These are phyloP conservation scores for Protonibea diacanthus DNA, from an alignment of 2,797 vertebrate genomes.

Conservation along the genomic window DNA sequence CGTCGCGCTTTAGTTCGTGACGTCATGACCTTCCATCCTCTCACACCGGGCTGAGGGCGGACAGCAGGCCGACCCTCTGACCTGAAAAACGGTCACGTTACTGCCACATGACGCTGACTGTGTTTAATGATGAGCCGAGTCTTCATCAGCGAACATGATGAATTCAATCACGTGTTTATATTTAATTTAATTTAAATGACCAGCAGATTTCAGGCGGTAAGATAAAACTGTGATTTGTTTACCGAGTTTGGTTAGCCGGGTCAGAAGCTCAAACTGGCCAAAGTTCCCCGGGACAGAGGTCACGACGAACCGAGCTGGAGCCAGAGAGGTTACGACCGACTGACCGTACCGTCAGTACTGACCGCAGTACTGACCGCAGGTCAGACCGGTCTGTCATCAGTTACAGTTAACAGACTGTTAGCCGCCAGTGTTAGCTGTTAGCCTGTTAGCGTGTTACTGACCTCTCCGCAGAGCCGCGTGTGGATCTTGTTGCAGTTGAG, in stretches of 20 bases:
- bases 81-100: not conserved
- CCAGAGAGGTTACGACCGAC: not conserved
- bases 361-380: too few species aligned
- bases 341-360: not conserved
- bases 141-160: not conserved
- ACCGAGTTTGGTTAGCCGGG: too few species aligned
- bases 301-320: not conserved
- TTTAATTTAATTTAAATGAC: too few species aligned
- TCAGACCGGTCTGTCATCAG: too few species aligned
- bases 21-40: too few species aligned
- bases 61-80: too few species aligned
- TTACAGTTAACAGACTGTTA: too few species aligned
- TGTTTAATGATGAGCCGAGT: not conserved
- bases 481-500: slow-evolving; percentile 71
- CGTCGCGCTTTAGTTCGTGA: too few species aligned
- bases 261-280: not conserved
- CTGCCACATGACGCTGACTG: not conserved
- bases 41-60: too few species aligned
- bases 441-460: slow-evolving; percentile 55
- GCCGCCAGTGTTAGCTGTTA: not conserved
- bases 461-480: slow-evolving; percentile 81
- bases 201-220: not conserved
- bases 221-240: not conserved
- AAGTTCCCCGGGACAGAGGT: slow-evolving; percentile 36
- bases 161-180: not conserved